Conservation (phyloP, 2,113 vertebrate genomes). For the Gymnogyps californianus region DNA sequence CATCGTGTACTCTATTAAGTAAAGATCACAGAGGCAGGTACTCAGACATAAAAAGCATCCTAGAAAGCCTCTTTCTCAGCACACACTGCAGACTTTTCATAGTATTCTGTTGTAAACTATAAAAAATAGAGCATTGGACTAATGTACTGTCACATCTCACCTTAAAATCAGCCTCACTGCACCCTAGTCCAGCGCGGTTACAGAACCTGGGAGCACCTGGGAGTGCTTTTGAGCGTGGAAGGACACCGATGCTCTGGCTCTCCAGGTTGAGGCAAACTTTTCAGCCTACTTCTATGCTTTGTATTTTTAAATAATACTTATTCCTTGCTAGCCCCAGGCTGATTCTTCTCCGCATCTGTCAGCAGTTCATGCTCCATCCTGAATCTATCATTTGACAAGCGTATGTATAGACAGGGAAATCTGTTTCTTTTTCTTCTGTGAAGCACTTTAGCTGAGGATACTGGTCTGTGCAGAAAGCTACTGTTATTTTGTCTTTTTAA, state of each 20-base stretch:
- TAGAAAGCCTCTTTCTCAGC: not conserved
- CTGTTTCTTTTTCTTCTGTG: not conserved
- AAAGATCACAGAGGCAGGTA: constrained; percentile 39
- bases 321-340: not conserved
- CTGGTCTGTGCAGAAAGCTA: not conserved
- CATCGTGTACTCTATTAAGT: not conserved
- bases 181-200: not conserved
- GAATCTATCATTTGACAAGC: not conserved
- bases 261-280: not conserved
- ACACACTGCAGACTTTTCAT: not conserved
- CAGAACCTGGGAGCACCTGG: not conserved
- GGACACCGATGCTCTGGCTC: not conserved
- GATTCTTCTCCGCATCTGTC: not conserved
- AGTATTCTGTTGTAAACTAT: not conserved
- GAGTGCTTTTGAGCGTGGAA: not conserved
- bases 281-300: not conserved
- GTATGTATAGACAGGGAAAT: not conserved
- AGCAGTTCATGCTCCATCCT: not conserved
- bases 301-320: not conserved
- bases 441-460: not conserved
- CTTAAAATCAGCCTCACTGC: not conserved
- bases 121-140: not conserved
- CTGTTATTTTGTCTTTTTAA: not conserved
- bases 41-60: not conserved
- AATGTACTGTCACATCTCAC: not conserved